A percentile compares a stretch with the other conserved stretches of the same genome.
Conservation (phyloP, 1,140 invertebrate species). For the Hyposmocoma kahamanoa region DNA sequence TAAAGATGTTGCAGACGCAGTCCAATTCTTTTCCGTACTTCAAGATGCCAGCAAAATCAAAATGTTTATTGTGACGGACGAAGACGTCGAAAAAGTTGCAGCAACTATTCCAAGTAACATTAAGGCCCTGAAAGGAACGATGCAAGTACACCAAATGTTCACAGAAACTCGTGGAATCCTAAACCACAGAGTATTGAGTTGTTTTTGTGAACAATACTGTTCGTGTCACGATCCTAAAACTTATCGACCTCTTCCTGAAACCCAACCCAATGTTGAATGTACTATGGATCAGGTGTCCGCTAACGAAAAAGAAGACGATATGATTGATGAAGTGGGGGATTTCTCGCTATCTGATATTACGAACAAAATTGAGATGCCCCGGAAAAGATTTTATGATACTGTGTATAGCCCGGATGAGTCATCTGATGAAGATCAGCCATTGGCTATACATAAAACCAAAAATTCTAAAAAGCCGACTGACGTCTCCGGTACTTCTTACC, state of each 20-base stretch:
- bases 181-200: slow-evolving; percentile 9
- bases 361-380: no score
- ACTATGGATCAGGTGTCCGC: no score
- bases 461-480: background rate
- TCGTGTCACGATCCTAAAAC: slow-evolving; percentile 12
- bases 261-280: no score
- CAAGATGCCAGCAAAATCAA: background rate
- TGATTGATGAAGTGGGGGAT: no score
- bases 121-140: slow-evolving; percentile 14
- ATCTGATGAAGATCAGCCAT: no score
- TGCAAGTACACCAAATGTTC: slow-evolving; percentile 16
- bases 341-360: no score
- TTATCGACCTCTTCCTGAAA: slow-evolving; percentile 5
- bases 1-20: background rate
- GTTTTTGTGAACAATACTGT: slow-evolving; percentile 15
- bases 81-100: slow-evolving; percentile 3
- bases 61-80: background rate
- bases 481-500: background rate
- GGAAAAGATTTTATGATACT: no score
- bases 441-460: background rate
- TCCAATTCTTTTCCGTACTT: background rate
- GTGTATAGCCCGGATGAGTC: no score
- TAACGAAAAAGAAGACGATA: background rate
- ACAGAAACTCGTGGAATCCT: slow-evolving; percentile 9
- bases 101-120: slow-evolving; percentile 14